Evolutionary conservation across 2,888 invertebrate species (phyloP), one percentile per base, ranked within the genome.

Genomic region (Ochropleura leucogaster): DNA sequence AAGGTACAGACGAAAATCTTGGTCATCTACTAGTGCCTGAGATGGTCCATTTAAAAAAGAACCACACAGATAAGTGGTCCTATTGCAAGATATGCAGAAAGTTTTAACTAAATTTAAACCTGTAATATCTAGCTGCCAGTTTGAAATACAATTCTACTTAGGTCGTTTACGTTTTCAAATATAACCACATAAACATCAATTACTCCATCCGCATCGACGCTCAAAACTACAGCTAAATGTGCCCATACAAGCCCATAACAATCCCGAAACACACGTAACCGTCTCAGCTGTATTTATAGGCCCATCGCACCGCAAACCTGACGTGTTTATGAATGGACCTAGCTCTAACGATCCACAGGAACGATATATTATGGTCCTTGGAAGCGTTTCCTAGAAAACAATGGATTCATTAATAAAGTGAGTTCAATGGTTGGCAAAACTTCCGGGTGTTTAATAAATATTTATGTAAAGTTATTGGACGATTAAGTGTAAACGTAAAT

Each of bases 301-400:
- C 47, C 67, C 65, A 74, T 73, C 18, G 40, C n/a, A 62, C 73
- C 59, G 18, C 69, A 63, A 55, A 51, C 46, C 62, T 42, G 72
- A 77, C 80, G 72, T 80, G 68, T 83, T 84, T 84, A 85, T 83
- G 84, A 80, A 83, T 74, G 75, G 65, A 68, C 42, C 57, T 8
- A 67, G 53, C 59, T 30, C 9, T 18, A 74, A 44, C 55, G 44
- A 47, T 77, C 72, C 65, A n/a, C 78, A 57, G 44, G 16, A 62
- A 66, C 70, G 59, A 69, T 77, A 70, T 59, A 74, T 85, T 72
- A 42, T 76, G 66, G 72, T 68, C 63, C 66, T 83, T 42, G 53
- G 8, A 64, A 51, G 68, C 14, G 40, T 55, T 79, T 85, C 60
- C 80, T 55, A 72, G 67, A 68, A 72, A 82, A 60, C 62, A 82